Evolutionary conservation across 1,140 invertebrate species (phyloP).

Genomic region (Bombus waltoni): DNA sequence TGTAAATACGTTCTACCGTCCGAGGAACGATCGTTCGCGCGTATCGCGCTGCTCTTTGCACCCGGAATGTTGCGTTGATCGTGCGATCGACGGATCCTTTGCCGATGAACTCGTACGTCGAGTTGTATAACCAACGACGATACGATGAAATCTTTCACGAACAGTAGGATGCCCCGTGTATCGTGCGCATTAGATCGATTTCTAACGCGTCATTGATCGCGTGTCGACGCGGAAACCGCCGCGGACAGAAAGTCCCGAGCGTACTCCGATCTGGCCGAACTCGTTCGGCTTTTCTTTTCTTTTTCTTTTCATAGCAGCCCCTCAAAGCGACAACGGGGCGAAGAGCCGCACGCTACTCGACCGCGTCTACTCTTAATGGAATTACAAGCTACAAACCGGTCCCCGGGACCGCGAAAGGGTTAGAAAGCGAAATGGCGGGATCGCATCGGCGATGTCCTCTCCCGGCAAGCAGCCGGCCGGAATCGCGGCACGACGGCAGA

Average conservation of each 20-base stretch:
- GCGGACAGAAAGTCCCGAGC: background rate
- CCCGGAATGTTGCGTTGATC: background rate
- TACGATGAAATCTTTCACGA: background rate
- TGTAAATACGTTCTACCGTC: conserved; percentile 42
- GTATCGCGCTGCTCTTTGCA: background rate
- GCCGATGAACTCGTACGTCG: background rate
- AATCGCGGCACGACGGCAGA: conserved; percentile 20
- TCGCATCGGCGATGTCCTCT: background rate
- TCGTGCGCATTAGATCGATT: background rate
- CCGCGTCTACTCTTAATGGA: conserved; percentile 38
- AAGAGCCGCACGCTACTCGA: background rate
- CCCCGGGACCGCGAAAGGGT: conserved; percentile 36
- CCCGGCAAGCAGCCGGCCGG: conserved; percentile 6
- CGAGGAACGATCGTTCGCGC: background rate
- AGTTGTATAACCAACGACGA: background rate
- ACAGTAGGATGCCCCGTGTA: background rate
- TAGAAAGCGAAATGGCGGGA: background rate
- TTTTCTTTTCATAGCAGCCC: too few species aligned
- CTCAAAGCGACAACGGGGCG: conserved; percentile 18
- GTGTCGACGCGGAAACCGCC: background rate
- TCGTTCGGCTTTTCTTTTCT: background rate
- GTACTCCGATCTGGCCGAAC: background rate
- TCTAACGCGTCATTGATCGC: conserved; percentile 3
- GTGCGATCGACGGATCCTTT: background rate
- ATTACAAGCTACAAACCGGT: conserved; percentile 31